phyloP scores from a whole-genome alignment of 2,888 invertebrate species.

The Pheosia gnoma region DNA sequence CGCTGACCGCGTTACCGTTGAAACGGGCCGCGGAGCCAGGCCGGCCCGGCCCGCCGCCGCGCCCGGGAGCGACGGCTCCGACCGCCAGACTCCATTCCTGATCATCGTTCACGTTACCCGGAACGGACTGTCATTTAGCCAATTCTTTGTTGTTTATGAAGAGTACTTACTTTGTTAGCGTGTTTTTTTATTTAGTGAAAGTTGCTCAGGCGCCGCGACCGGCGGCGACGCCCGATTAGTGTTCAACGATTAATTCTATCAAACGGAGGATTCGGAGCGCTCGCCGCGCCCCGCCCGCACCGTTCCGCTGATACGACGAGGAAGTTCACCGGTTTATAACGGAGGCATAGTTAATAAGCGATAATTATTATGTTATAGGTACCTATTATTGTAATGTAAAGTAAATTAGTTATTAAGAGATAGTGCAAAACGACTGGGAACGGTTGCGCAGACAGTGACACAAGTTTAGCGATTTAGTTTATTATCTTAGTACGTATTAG shows the following conservation, averaged over 20 bases:
- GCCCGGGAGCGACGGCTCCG: slow-evolving; percentile 21
- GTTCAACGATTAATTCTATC: slow-evolving; percentile 74
- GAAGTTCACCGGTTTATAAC: slow-evolving; percentile 62
- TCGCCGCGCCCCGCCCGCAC: slow-evolving; percentile 49
- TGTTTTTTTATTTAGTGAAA: slow-evolving; percentile 80
- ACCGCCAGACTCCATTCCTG: slow-evolving; percentile 45
- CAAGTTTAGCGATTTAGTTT: slow-evolving; percentile 45
- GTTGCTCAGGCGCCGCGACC: slow-evolving; percentile 81
- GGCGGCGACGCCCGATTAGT: slow-evolving; percentile 80
- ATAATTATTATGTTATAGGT: slow-evolving; percentile 68
- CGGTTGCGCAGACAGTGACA: slow-evolving; percentile 64
- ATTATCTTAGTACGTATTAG: slow-evolving; percentile 29
- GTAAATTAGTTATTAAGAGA: slow-evolving; percentile 70
- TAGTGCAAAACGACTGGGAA: slow-evolving; percentile 83
- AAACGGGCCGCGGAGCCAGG: slow-evolving; percentile 28
- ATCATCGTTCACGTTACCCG: slow-evolving; percentile 57
- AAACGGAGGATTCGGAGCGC: slow-evolving; percentile 66
- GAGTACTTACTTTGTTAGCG: slow-evolving; percentile 80
- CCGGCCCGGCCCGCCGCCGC: slow-evolving; percentile 24
- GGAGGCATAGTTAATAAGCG: slow-evolving; percentile 73
- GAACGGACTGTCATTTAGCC: slow-evolving; percentile 70
- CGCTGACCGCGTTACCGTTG: slow-evolving; percentile 59
- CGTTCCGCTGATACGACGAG: slow-evolving; percentile 51
- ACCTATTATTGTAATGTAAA: slow-evolving; percentile 74
- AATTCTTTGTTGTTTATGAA: slow-evolving; percentile 76